Evolutionary conservation across 2,797 vertebrate genomes (phyloP).

Genomic region (Rhincodon typus): DNA sequence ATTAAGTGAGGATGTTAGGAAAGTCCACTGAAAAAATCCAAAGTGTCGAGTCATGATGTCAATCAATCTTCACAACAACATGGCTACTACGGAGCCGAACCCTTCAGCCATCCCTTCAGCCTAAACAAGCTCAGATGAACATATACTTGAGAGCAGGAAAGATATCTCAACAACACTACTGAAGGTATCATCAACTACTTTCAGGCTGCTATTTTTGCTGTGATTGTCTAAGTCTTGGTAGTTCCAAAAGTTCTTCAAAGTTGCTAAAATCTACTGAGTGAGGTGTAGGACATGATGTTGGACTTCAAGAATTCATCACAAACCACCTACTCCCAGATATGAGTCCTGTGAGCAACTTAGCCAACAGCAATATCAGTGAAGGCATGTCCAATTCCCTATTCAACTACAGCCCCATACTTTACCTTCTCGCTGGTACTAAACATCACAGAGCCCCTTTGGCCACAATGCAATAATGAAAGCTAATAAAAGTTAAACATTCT

Average conservation of each 20-base stretch:
- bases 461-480: background rate
- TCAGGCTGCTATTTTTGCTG: background rate
- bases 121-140: background rate
- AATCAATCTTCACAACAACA: background rate
- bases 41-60: background rate
- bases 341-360: background rate
- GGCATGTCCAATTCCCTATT: background rate
- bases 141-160: background rate
- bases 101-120: background rate
- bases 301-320: background rate
- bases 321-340: background rate
- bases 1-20: background rate
- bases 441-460: background rate
- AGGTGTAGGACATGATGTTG: background rate
- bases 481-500: background rate
- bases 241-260: background rate
- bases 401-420: background rate
- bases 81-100: background rate
- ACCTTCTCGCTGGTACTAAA: background rate
- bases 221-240: background rate
- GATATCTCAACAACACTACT: background rate
- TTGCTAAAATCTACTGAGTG: background rate
- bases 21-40: background rate
- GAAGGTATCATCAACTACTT: background rate
- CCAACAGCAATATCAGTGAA: background rate